Conservation (phyloP, 2,888 invertebrate genomes). For the Brachyptera risi region DNA sequence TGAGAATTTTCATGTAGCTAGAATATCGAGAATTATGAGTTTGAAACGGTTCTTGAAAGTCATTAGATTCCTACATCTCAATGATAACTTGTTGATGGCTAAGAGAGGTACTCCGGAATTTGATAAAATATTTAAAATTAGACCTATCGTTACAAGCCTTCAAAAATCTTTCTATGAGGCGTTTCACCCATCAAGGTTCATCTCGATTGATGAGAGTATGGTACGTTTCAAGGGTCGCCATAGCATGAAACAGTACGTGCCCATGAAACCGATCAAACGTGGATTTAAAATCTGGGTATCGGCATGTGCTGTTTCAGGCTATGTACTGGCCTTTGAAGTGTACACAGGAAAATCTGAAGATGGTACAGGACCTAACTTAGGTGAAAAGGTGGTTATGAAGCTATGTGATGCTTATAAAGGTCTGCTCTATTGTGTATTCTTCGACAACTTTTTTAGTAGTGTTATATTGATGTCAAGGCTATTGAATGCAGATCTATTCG, state of each 20-base stretch:
- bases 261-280: constrained; percentile 36
- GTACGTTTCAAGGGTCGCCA: constrained; percentile 37
- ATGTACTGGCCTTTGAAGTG: constrained; percentile 29
- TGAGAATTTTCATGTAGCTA: constrained; percentile 8
- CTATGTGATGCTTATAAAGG: constrained; percentile 34
- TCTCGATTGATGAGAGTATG: constrained; percentile 37
- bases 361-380: constrained; percentile 26
- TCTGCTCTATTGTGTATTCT: too few species aligned
- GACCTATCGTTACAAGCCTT: constrained; percentile 32
- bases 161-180: constrained; percentile 18
- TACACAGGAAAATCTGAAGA: constrained; percentile 24
- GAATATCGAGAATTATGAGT: too few species aligned
- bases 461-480: too few species aligned
- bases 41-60: too few species aligned
- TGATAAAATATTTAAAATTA: constrained; percentile 36
- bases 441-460: too few species aligned
- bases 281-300: too few species aligned
- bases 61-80: constrained; percentile 9
- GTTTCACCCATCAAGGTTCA: constrained; percentile 28
- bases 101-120: constrained; percentile 29
- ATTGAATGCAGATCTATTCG: too few species aligned
- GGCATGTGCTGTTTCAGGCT: too few species aligned
- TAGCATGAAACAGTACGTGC: constrained; percentile 36
- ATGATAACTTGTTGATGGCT: constrained; percentile 10
- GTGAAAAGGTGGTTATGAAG: constrained; percentile 37